A percentile compares a stretch with the other conserved stretches of the same genome.
phyloP scores from a whole-genome alignment of 2,888 invertebrate species.

The Stenchaetothrips biformis region DNA sequence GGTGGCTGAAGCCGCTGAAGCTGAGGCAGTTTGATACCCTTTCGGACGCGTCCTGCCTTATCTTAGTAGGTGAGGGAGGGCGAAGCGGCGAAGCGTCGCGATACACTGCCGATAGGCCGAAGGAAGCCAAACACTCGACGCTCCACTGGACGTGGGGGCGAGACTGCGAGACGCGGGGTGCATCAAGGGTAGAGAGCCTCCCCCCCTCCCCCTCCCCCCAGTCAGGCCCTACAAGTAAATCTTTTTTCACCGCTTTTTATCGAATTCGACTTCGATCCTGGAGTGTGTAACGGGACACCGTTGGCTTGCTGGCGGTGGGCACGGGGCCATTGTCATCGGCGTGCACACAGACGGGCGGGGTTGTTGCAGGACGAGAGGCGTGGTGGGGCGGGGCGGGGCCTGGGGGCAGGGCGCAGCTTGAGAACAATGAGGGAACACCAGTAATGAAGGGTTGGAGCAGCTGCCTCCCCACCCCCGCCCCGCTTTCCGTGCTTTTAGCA shows the following conservation, averaged over 20 bases:
- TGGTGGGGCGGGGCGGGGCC: neutral
- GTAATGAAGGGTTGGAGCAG: neutral
- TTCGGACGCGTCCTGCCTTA: neutral
- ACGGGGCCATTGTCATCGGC: too few species aligned
- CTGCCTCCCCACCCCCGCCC: neutral
- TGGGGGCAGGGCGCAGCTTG: neutral
- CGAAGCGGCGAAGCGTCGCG: neutral
- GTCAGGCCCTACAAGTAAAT: too few species aligned
- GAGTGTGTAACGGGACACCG: neutral
- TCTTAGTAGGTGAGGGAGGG: slow-evolving; percentile 1
- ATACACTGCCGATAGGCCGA: neutral
- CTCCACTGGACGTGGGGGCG: neutral
- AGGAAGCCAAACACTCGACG: neutral
- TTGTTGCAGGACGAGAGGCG: too few species aligned
- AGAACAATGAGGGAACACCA: neutral
- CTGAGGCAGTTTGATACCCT: neutral
- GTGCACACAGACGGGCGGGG: too few species aligned
- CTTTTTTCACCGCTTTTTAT: too few species aligned
- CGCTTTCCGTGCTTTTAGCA: neutral
- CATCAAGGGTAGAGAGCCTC: neutral
- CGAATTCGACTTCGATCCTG: too few species aligned
- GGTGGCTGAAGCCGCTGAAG: neutral
- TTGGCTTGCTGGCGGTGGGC: neutral
- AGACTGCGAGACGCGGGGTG: neutral
- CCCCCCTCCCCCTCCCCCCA: too few species aligned